Evolutionary conservation across 1,140 invertebrate species (phyloP).

Genomic region (Cydia fagiglandana): DNA sequence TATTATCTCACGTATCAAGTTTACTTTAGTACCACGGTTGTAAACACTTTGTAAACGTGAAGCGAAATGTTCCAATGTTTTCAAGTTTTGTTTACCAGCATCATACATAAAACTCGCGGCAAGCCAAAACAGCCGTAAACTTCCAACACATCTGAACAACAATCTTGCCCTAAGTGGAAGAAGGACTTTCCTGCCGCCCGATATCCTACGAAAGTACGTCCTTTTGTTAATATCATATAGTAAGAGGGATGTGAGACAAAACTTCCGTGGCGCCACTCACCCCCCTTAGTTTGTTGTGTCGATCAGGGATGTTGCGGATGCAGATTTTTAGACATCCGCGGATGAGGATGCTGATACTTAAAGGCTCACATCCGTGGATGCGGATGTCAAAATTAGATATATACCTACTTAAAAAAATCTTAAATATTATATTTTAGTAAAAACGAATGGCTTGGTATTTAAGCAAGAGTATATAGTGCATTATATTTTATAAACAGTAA

Average conservation of each 20-base stretch:
- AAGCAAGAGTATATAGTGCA: too few species aligned
- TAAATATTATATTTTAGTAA: too few species aligned
- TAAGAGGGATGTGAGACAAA: background rate
- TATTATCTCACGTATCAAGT: background rate
- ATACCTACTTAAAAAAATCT: too few species aligned
- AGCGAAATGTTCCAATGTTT: background rate
- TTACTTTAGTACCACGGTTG: background rate
- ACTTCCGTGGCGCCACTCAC: slow-evolving; percentile 7
- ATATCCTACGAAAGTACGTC: background rate
- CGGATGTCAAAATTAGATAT: too few species aligned
- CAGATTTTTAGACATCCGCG: too few species aligned
- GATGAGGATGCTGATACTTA: too few species aligned
- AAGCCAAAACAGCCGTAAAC: slow-evolving; percentile 19
- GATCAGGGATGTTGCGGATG: too few species aligned
- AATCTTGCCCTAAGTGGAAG: background rate
- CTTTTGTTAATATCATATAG: background rate
- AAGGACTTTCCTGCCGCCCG: background rate
- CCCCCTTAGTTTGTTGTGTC: background rate
- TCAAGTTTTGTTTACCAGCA: slow-evolving; percentile 2
- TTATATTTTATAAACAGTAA: too few species aligned
- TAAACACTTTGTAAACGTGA: background rate
- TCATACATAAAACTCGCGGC: background rate
- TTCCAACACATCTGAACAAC: background rate
- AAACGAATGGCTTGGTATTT: too few species aligned
- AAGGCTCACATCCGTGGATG: too few species aligned